These are phyloP conservation scores for Peromyscus nudipes DNA, from an alignment of 2,797 vertebrate genomes.

Conservation along the genomic window DNA sequence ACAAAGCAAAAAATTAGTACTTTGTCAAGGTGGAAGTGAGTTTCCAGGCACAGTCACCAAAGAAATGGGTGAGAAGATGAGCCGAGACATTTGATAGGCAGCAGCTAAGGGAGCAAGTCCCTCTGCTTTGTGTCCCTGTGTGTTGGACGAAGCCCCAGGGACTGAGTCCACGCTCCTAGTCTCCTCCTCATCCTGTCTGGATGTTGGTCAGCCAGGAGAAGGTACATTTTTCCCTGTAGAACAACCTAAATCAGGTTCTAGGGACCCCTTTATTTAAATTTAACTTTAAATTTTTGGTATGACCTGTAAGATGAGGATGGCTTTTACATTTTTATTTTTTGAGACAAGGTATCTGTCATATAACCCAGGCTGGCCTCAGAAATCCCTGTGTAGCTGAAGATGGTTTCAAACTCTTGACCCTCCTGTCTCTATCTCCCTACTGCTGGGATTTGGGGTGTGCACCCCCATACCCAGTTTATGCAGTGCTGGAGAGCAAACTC, in stretches of 20 bases:
- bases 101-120: not conserved
- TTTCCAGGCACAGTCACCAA: slow-evolving; percentile 66
- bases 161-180: not conserved
- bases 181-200: not conserved
- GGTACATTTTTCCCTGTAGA: not conserved
- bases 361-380: not conserved
- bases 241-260: not conserved
- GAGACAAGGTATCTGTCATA: not conserved
- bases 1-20: slow-evolving; percentile 57
- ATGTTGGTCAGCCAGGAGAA: not conserved
- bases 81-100: not conserved
- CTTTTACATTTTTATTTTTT: not conserved
- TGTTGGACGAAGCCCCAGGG: not conserved
- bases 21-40: slow-evolving; percentile 48
- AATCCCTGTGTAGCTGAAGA: not conserved
- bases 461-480: not conserved
- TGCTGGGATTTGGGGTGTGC: not conserved
- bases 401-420: not conserved
- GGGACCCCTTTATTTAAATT: not conserved
- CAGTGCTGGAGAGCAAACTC: not conserved
- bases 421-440: not conserved
- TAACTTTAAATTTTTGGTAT: not conserved
- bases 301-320: not conserved
- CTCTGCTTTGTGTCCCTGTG: no score
- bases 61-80: not conserved